phyloP scores from a whole-genome alignment of 2,888 invertebrate species.

The Coleophora deauratella region DNA sequence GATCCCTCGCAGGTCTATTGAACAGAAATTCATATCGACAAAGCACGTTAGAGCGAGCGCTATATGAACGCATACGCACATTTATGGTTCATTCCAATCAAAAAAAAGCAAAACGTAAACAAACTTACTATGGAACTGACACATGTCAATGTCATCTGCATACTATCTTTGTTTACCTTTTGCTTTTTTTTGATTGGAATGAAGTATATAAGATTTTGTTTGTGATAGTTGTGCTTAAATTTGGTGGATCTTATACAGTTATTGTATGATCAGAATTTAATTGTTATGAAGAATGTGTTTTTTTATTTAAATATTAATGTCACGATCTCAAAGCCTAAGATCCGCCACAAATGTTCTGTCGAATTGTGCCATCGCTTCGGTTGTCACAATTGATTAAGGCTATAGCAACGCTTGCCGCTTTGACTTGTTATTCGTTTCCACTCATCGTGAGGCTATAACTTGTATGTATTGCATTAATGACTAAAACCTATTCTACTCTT shows the following conservation, averaged over 20 bases:
- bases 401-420: slow-evolving; percentile 37
- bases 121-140: no score
- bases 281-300: background rate
- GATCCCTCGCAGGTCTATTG: slow-evolving; percentile 62
- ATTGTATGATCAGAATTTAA: background rate
- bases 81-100: slow-evolving; percentile 13
- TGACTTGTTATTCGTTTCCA: slow-evolving; percentile 23
- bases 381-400: slow-evolving; percentile 14
- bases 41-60: slow-evolving; percentile 66
- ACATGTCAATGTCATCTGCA: no score
- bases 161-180: no score
- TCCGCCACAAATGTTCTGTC: background rate
- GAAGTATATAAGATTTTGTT: no score
- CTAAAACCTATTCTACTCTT: slow-evolving; percentile 42
- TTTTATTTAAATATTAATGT: background rate
- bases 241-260: slow-evolving; percentile 15
- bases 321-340: background rate
- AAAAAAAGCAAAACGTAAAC: no score
- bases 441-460: slow-evolving; percentile 40
- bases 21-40: slow-evolving; percentile 58
- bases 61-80: slow-evolving; percentile 30
- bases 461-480: no score
- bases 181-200: no score
- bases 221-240: slow-evolving; percentile 14
- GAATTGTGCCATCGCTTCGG: slow-evolving; percentile 3